Evolutionary conservation across 37 sponge, comb jelly and placozoan genomes (phyloP).

Genomic region (Lycopodina hypogea): DNA sequence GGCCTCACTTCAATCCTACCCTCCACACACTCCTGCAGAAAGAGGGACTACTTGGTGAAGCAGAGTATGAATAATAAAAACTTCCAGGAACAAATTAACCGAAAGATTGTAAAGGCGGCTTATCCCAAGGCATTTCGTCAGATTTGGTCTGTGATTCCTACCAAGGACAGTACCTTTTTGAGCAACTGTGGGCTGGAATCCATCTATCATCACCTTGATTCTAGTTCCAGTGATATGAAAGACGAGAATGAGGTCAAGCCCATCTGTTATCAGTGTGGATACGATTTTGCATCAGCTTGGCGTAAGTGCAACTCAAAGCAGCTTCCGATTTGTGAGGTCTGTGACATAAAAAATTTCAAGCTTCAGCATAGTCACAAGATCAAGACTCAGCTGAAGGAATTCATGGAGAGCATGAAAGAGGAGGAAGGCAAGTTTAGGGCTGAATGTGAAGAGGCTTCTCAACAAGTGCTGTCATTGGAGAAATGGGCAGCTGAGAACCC

Average conservation of each 20-base stretch:
- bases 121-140: slow-evolving; percentile 83
- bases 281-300: slow-evolving; percentile 88
- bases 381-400: slow-evolving; percentile 63
- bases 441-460: slow-evolving; percentile 57
- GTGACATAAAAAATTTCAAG: slow-evolving; percentile 78
- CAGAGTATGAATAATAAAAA: slow-evolving; percentile 6
- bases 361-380: slow-evolving; percentile 70
- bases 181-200: slow-evolving; percentile 77
- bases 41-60: slow-evolving; percentile 47
- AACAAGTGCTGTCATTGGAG: slow-evolving; percentile 45
- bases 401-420: slow-evolving; percentile 38
- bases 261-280: slow-evolving; percentile 75
- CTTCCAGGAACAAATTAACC: slow-evolving; percentile 63
- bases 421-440: slow-evolving; percentile 55
- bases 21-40: slow-evolving; percentile 28
- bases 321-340: slow-evolving; percentile 72
- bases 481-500: slow-evolving; percentile 1
- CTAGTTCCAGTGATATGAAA: slow-evolving; percentile 6
- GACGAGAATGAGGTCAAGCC: slow-evolving; percentile 54
- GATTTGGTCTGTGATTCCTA: slow-evolving; percentile 84
- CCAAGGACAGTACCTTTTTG: slow-evolving; percentile 58
- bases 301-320: slow-evolving; percentile 73
- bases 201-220: slow-evolving; percentile 48
- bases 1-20: slow-evolving; percentile 9
- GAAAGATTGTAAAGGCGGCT: slow-evolving; percentile 49